Percentiles rank a stretch among this genome's conserved stretches.
These are phyloP conservation scores for Morpho helenor DNA, from an alignment of 2,888 invertebrate genomes.

Conservation along the genomic window DNA sequence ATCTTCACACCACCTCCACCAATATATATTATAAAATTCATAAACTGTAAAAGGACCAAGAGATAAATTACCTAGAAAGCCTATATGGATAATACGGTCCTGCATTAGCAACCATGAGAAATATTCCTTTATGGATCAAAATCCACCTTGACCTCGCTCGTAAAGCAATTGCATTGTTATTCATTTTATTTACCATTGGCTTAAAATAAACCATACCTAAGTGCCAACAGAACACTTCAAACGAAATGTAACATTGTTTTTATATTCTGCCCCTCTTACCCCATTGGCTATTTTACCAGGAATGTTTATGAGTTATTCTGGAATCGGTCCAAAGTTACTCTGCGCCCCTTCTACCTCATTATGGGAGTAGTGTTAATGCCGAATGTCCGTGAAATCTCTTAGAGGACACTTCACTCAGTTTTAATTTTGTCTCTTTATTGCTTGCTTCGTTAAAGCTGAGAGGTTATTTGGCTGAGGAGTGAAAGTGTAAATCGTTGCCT, in stretches of 20 bases:
- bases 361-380: constrained; percentile 63
- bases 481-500: constrained; percentile 31
- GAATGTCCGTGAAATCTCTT: constrained; percentile 69
- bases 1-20: no score
- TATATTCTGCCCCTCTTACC: constrained; percentile 18
- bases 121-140: no score
- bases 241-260: constrained; percentile 14
- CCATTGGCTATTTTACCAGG: constrained; percentile 25
- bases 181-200: background rate
- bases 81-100: no score
- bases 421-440: constrained; percentile 59
- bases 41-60: no score
- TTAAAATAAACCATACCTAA: constrained; percentile 9
- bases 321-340: constrained; percentile 66
- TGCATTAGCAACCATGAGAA: no score
- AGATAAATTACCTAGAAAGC: no score
- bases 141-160: no score
- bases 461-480: constrained; percentile 61
- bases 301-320: constrained; percentile 62
- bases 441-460: constrained; percentile 66
- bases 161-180: no score
- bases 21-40: no score
- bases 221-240: constrained; percentile 14
- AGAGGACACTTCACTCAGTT: constrained; percentile 57
- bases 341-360: constrained; percentile 67